phyloP scores from a whole-genome alignment of 2,888 invertebrate genomes.

The Ectemnius continuus region DNA sequence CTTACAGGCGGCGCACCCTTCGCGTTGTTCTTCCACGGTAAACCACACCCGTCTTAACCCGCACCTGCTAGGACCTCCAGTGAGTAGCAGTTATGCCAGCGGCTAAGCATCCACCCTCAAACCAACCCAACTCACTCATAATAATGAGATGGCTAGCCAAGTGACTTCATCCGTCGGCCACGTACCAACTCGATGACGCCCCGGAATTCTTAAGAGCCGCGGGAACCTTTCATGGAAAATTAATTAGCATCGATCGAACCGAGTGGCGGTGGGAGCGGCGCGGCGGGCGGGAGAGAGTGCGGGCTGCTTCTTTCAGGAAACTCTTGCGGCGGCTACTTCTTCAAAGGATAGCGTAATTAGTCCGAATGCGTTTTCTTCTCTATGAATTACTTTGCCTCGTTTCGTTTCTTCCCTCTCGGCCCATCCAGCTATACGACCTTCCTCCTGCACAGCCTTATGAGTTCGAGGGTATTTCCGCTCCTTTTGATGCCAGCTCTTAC shows the following conservation, averaged over 20 bases:
- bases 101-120: too few species aligned
- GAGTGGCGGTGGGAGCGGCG: conserved; percentile 2
- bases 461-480: neutral
- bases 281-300: neutral
- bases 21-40: conserved; percentile 1
- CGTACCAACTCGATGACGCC: neutral
- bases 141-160: conserved; percentile 38
- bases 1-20: conserved; percentile 25
- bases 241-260: conserved; percentile 50
- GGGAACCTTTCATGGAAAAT: conserved; percentile 40
- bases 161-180: conserved; percentile 21
- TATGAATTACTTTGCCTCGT: conserved; percentile 31
- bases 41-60: conserved; percentile 4
- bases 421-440: neutral
- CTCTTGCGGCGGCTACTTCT: conserved; percentile 8
- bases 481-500: neutral
- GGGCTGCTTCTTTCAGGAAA: neutral
- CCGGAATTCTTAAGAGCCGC: conserved; percentile 21
- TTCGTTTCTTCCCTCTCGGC: conserved; percentile 6
- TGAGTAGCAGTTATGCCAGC: neutral
- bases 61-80: neutral
- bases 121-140: conserved; percentile 7
- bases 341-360: conserved; percentile 35
- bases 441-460: neutral
- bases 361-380: conserved; percentile 26